Base-by-base conservation (phyloP, 1,140 invertebrate genomes). In the honey bee (Apis mellifera) region DNA sequence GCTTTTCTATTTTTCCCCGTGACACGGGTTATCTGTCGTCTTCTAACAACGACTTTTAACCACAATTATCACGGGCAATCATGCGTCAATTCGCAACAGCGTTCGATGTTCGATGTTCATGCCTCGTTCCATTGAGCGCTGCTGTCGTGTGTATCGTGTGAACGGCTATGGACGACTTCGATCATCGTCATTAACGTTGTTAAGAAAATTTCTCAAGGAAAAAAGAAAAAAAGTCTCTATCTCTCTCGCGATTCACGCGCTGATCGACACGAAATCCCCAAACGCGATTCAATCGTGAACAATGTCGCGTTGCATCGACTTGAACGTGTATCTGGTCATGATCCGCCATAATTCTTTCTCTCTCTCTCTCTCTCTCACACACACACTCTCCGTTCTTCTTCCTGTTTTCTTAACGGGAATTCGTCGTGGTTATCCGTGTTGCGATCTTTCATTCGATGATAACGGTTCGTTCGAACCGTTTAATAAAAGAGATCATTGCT, bases 401-500 rank as follows among this genome's bases (percentile, higher is more conserved):
- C 42, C 11, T 11, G 70, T n/a, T 32, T 32, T 64, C 32, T n/a
- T 32, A 48, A 57, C 52, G 50, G 32, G 19, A 68, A 77, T 57
- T 57, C 2, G 64, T 32, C 74, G 66, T 66, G 52, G 26, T 23
- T 65, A 19, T 68, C 54, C 12, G 55, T 21, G 26, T 60, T 21
- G 15, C 17, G 55, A 62, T 70, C 26, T 62, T 13, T 23, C 23
- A 32, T 32, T 48, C 23, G 5, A 48, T 17, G 57, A 76, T 59
- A n/a, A 57, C 26, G n/a, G 26, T 60, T 50, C 55, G 19, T 4
- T 21, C 78, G 64, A 73, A 21, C 66, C 77, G n/a, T 7, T 70
- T 84, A 48, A n/a, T 32, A 73, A 83, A 89, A 90, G 92, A 93
- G 91, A 93, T 93, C 92, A 92, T 91, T 92, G 86, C 79, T 91